A percentile compares a stretch with the other conserved stretches of the same genome.
Evolutionary conservation across 2,113 vertebrate genomes (phyloP).

Genomic region (Pterocles orientalis): DNA sequence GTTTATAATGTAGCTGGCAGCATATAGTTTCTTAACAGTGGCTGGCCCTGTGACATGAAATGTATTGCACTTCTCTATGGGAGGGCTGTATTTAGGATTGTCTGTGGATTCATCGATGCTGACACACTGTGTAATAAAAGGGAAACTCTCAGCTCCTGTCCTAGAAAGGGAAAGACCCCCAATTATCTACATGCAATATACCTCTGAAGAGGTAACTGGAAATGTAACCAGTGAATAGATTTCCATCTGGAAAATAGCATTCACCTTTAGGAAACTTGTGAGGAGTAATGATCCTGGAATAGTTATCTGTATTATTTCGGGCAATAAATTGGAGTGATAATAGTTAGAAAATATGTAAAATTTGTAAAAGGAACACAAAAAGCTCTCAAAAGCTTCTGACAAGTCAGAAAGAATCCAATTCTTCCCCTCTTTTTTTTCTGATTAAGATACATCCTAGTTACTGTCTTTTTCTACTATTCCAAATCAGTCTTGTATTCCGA

Average conservation of each 20-base stretch:
- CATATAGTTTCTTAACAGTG: background rate
- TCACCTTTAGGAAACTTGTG: background rate
- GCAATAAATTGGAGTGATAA: background rate
- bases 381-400: background rate
- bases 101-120: background rate
- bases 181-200: background rate
- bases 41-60: background rate
- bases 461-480: background rate
- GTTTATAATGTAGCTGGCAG: background rate
- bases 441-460: background rate
- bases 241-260: background rate
- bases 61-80: background rate
- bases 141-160: background rate
- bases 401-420: background rate
- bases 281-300: background rate
- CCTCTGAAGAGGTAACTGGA: background rate
- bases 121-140: background rate
- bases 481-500: background rate
- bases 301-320: background rate
- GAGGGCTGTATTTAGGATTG: background rate
- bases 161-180: background rate
- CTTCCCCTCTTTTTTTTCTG: background rate
- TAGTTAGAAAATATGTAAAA: background rate
- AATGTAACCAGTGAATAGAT: background rate
- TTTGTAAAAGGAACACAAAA: background rate